A percentile compares a stretch with the other conserved stretches of the same genome.
These are phyloP conservation scores for Thelaira solivaga DNA, from an alignment of 2,888 invertebrate species.

Conservation along the genomic window DNA sequence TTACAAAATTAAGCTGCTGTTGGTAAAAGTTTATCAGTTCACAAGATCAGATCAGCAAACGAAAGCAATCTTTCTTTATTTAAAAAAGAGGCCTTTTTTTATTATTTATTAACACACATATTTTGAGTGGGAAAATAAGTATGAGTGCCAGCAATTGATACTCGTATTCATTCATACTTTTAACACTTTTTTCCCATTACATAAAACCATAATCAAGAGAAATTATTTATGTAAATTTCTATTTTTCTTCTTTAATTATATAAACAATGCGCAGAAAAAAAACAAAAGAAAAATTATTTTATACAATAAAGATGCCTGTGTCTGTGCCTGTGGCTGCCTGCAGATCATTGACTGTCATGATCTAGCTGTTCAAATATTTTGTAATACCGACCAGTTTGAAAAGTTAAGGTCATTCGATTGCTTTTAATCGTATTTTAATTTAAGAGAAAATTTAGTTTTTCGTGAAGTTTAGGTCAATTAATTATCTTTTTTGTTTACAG, in stretches of 20 bases:
- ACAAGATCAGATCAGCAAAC: conserved; percentile 25
- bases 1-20: neutral
- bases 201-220: conserved; percentile 28
- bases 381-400: conserved; percentile 44
- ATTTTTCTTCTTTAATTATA: conserved; percentile 27
- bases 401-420: conserved; percentile 8
- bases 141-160: too few relatives aligned
- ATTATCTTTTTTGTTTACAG: too few relatives aligned
- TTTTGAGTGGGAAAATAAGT: conserved; percentile 36
- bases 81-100: too few relatives aligned
- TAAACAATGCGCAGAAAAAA: conserved; percentile 19
- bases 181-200: conserved; percentile 1
- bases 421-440: neutral
- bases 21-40: conserved; percentile 31
- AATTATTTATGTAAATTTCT: conserved; percentile 53
- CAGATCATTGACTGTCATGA: conserved; percentile 51
- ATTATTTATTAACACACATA: conserved; percentile 44
- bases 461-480: neutral
- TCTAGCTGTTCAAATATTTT: conserved; percentile 25
- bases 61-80: neutral
- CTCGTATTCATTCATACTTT: neutral
- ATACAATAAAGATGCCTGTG: conserved; percentile 16
- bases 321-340: too few relatives aligned
- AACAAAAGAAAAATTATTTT: neutral
- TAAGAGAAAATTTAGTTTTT: neutral